Percentiles rank a stretch among this genome's conserved stretches.
These are phyloP conservation scores for Bursaphelenchus okinawaensis DNA, from an alignment of 2,888 invertebrate genomes.

Conservation along the genomic window DNA sequence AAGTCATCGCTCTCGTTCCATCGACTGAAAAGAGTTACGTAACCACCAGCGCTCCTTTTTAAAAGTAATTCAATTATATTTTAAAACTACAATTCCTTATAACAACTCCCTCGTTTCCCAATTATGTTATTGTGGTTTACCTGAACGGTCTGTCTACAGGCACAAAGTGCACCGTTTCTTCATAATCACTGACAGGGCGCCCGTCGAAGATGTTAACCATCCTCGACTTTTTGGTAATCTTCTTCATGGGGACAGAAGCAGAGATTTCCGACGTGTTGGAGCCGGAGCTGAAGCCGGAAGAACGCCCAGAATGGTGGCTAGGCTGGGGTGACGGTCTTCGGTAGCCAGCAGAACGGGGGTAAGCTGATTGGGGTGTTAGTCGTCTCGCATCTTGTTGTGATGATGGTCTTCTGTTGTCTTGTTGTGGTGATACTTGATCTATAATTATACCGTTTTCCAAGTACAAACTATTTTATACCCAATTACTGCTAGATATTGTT, in stretches of 20 bases:
- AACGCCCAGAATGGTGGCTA: slow-evolving; percentile 30
- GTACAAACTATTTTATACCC: too few relatives aligned
- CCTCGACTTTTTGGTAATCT: slow-evolving; percentile 47
- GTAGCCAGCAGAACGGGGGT: slow-evolving; percentile 39
- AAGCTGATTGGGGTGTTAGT: slow-evolving; percentile 30
- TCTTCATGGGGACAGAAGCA: slow-evolving; percentile 41
- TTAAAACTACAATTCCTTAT: neutral
- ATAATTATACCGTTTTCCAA: too few relatives aligned
- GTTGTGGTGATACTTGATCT: neutral
- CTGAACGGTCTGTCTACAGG: neutral
- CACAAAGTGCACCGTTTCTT: slow-evolving; percentile 50
- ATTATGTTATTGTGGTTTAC: neutral
- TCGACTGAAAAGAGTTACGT: neutral
- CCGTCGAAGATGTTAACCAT: slow-evolving; percentile 54
- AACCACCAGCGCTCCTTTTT: neutral
- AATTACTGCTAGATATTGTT: too few relatives aligned
- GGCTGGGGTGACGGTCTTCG: slow-evolving; percentile 25
- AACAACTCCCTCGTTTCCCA: neutral
- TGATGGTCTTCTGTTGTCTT: neutral
- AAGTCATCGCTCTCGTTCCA: neutral
- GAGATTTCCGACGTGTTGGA: slow-evolving; percentile 15
- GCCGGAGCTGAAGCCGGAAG: slow-evolving; percentile 25
- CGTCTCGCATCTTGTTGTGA: neutral
- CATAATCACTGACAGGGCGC: slow-evolving; percentile 48
- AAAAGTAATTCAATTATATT: neutral